Evolutionary conservation across 2,888 invertebrate species (phyloP).

Genomic region (Drosophila siamana): DNA sequence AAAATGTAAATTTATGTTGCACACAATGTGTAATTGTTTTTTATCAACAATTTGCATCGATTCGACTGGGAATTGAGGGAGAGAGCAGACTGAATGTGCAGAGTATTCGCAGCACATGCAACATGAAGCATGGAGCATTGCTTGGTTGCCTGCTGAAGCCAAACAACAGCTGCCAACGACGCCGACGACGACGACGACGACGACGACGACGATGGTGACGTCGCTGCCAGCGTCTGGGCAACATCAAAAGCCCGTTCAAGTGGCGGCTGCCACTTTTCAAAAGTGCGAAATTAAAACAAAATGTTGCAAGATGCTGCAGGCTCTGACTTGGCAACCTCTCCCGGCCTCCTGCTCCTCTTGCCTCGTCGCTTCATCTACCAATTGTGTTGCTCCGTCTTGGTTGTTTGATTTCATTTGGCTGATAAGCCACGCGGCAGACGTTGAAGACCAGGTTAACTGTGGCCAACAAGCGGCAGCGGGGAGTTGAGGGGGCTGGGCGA

Average conservation of each 20-base stretch:
- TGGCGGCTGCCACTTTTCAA: constrained; percentile 76
- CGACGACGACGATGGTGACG: constrained; percentile 11
- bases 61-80: no score
- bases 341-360: not conserved
- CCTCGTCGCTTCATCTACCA: not conserved
- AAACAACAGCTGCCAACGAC: constrained; percentile 57
- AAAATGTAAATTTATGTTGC: no score
- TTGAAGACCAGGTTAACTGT: constrained; percentile 22
- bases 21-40: no score
- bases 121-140: constrained; percentile 29
- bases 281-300: constrained; percentile 79
- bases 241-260: constrained; percentile 73
- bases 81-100: not conserved
- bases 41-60: no score
- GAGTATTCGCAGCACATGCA: constrained; percentile 23
- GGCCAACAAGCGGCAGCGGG: not conserved
- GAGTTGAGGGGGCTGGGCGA: not conserved
- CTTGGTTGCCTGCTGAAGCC: constrained; percentile 41
- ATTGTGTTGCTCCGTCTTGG: constrained; percentile 41
- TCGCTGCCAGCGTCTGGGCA: constrained; percentile 54
- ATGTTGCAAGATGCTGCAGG: constrained; percentile 77
- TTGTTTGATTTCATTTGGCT: constrained; percentile 67
- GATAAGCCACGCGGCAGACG: constrained; percentile 58
- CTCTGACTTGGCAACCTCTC: constrained; percentile 38
- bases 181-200: constrained; percentile 6